Evolutionary conservation across 2,888 invertebrate genomes (phyloP).

Genomic region (Agrochola litura): DNA sequence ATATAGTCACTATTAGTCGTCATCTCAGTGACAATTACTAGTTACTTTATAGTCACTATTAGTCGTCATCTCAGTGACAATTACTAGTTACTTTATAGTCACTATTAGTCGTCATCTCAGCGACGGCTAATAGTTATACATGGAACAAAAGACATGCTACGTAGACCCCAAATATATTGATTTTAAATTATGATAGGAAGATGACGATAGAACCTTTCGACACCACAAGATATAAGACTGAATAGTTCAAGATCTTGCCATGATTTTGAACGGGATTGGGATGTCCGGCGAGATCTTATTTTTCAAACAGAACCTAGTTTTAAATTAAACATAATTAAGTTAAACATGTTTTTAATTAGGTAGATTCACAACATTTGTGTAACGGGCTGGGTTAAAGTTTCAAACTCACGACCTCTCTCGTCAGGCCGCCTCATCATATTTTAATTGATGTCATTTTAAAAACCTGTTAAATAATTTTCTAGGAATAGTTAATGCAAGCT

Average conservation of each 20-base stretch:
- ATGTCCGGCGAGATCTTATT: background rate
- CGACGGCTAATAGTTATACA: background rate
- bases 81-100: too few relatives aligned
- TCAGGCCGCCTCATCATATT: slow-evolving; percentile 15
- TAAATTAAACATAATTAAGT: background rate
- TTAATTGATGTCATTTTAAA: slow-evolving; percentile 23
- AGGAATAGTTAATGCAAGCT: slow-evolving; percentile 22
- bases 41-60: too few relatives aligned
- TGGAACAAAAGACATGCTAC: background rate
- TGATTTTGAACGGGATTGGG: background rate
- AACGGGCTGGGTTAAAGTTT: slow-evolving; percentile 21
- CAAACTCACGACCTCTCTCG: slow-evolving; percentile 7
- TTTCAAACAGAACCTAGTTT: background rate
- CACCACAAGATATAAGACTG: background rate
- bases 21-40: too few relatives aligned
- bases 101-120: too few relatives aligned
- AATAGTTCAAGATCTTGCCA: background rate
- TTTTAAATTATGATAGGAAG: background rate
- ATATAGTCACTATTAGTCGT: too few relatives aligned
- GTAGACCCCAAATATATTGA: background rate
- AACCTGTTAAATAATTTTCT: slow-evolving; percentile 44
- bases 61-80: too few relatives aligned
- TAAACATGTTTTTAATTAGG: background rate
- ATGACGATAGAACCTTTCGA: background rate
- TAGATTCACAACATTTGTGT: background rate